A percentile compares a stretch with the other conserved stretches of the same genome.
Evolutionary conservation across 1,140 invertebrate species (phyloP).

Genomic region (roundworm (Caenorhabditis elegans)): WBcel235 BX284603.4:8738001-8738500

Average conservation of each 20-base stretch:
- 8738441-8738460: too few relatives aligned
- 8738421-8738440: background rate
- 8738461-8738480: too few relatives aligned
- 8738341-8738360: too few relatives aligned
- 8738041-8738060: slow-evolving; percentile 33
- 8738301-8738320: too few relatives aligned
- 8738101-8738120: slow-evolving; percentile 53
- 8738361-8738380: too few relatives aligned
- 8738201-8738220: slow-evolving; percentile 92
- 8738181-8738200: slow-evolving; percentile 91
- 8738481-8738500: too few relatives aligned
- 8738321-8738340: too few relatives aligned
- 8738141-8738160: slow-evolving; percentile 63
- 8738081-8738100: slow-evolving; percentile 58
- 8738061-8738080: slow-evolving; percentile 47
- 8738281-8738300: slow-evolving; percentile 79
- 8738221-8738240: slow-evolving; percentile 89
- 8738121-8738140: slow-evolving; percentile 60
- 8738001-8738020: background rate
- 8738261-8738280: slow-evolving; percentile 91
- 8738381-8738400: too few relatives aligned
- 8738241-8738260: slow-evolving; percentile 95
- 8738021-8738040: background rate
- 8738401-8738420: background rate
- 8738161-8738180: slow-evolving; percentile 71